Evolutionary conservation across 2,888 invertebrate species (phyloP), one percentile per base, ranked within the genome.

Genomic region (Spilosoma lubricipeda): DNA sequence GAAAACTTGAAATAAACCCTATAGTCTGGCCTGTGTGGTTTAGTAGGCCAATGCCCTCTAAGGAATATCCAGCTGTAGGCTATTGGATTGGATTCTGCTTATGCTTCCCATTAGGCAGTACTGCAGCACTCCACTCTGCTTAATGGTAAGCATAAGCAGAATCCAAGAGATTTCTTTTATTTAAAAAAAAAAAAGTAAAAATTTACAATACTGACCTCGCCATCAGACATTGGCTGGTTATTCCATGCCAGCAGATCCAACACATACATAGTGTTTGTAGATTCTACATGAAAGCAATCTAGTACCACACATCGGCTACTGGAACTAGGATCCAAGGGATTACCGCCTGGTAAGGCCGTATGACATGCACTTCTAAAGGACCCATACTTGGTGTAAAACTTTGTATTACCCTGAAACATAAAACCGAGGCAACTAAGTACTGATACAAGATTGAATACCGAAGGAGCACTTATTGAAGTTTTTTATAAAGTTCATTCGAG

Each of bases 241-340:
- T 97, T 97, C 99, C 98, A 99, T 48, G 97, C 97, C 81, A 99
- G 92, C 4, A 98, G 95, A 91, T 99, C 99, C 73, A 99, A 91
- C 1, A 98, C 96, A 92, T 97, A 98, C 91, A 97, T 97, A 7
- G 96, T 97, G 72, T 96, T 96, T 11, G 92, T 90, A 0, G 92
- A 87, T 72, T 96, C 96, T 75, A 96, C 94, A 93, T 97, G 98
- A 79, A 99, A 96, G 88, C 99, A 98, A 91, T 99, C 99, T 23
- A 99, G 90, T 64, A 99, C 96, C 67, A 97, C 97, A 81, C 96
- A 96, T 70, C 93, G 81, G 30, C 74, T 96, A 73, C 90, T 93
- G 67, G 87, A 85, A 45, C 88, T 87, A 3, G 82, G 65, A 15
- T 88, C 82, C 52, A 71, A 56, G 0, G 86, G 84, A 81, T 95